phyloP scores from a whole-genome alignment of 2,888 invertebrate species.

The Tetheella fluctuosa region DNA sequence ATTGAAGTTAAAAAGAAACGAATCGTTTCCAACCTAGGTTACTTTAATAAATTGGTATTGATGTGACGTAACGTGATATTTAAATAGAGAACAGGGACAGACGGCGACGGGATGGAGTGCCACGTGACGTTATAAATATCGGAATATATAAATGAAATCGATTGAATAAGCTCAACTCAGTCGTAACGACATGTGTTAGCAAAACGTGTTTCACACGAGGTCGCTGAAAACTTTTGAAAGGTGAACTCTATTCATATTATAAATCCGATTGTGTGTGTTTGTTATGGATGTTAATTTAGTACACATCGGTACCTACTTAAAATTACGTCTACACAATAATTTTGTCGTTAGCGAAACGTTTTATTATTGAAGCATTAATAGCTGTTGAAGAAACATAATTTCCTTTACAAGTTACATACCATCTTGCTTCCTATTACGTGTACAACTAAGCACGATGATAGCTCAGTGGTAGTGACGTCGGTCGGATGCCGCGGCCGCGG shows the following conservation, averaged over 20 bases:
- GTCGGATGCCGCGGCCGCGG: too few relatives aligned
- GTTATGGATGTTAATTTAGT: too few relatives aligned
- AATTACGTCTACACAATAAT: too few relatives aligned
- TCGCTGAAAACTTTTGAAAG: constrained; percentile 13
- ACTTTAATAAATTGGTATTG: background rate
- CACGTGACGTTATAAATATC: constrained; percentile 18
- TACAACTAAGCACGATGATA: too few relatives aligned
- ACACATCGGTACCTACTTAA: too few relatives aligned
- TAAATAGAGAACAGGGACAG: background rate
- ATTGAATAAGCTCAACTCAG: constrained; percentile 26
- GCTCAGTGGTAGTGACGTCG: too few relatives aligned
- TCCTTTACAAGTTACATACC: too few relatives aligned
- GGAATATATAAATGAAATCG: constrained; percentile 14
- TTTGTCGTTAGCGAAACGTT: too few relatives aligned
- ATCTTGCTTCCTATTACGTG: too few relatives aligned
- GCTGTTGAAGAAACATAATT: too few relatives aligned
- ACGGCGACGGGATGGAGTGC: constrained; percentile 6
- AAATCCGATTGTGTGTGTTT: too few relatives aligned
- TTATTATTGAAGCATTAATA: too few relatives aligned
- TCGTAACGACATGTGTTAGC: constrained; percentile 29
- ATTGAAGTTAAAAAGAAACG: background rate
- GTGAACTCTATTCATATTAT: background rate
- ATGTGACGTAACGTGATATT: constrained; percentile 11
- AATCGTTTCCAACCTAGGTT: background rate
- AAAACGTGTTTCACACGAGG: constrained; percentile 33